phyloP scores from a whole-genome alignment of 2,797 vertebrate genomes.

The Glossophaga mutica region DNA sequence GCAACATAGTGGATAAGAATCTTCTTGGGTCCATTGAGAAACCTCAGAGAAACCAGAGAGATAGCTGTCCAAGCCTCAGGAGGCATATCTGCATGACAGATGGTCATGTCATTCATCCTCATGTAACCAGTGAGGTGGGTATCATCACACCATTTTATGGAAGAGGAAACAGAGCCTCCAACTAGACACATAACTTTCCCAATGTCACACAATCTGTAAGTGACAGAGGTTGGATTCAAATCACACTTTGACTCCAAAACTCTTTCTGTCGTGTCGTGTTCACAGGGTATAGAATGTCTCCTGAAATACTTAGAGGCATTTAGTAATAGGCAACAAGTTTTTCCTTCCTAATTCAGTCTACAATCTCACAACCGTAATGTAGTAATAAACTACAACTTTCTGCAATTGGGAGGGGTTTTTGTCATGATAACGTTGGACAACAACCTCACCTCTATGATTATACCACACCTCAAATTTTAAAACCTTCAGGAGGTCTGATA shows the following conservation, averaged over 20 bases:
- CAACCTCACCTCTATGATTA: neutral
- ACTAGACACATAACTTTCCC: neutral
- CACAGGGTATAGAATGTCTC: neutral
- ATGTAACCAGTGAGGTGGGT: neutral
- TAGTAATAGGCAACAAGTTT: neutral
- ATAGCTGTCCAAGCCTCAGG: neutral
- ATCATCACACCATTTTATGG: neutral
- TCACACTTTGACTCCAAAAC: neutral
- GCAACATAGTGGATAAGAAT: neutral
- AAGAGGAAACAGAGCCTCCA: neutral
- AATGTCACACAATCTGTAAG: neutral
- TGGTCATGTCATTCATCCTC: neutral
- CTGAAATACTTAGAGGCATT: neutral
- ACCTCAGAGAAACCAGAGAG: neutral
- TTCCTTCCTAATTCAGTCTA: neutral
- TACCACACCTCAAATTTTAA: neutral
- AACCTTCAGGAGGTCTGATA: neutral
- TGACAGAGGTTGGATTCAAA: neutral
- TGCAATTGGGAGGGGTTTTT: neutral
- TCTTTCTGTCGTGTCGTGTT: neutral
- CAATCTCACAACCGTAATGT: neutral
- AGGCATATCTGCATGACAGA: fast-evolving
- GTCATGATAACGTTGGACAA: neutral
- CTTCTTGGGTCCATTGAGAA: neutral
- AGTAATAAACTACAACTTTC: neutral